phyloP scores from a whole-genome alignment of 2,113 vertebrate genomes.

The Ailuropoda melanoleuca region DNA sequence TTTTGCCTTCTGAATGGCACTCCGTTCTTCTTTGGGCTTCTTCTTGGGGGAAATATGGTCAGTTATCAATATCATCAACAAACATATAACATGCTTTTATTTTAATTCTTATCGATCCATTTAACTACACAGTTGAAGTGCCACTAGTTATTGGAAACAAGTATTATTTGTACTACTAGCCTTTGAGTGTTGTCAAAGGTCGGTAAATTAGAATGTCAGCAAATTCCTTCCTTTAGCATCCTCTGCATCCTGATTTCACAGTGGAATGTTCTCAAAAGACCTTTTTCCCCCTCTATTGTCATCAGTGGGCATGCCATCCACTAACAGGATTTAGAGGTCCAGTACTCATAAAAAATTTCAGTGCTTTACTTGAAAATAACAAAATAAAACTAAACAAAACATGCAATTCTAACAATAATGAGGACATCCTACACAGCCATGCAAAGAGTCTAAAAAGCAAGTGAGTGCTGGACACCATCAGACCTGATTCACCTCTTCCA shows the following conservation, averaged over 20 bases:
- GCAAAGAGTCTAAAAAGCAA: not conserved
- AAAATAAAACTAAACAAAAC: not conserved
- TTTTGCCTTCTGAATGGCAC: not conserved
- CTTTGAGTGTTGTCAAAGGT: not conserved
- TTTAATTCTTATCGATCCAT: not conserved
- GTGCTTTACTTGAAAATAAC: slow-evolving; percentile 14
- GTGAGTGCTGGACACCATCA: accelerated
- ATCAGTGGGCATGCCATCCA: not conserved
- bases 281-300: not conserved
- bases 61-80: not conserved
- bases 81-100: not conserved
- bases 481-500: not conserved
- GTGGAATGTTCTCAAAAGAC: not conserved
- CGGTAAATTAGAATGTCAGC: not conserved
- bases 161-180: not conserved
- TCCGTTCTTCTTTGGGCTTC: not conserved
- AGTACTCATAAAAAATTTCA: not conserved
- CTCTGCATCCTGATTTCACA: not conserved
- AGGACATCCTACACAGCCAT: not conserved
- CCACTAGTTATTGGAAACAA: not conserved
- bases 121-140: not conserved
- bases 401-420: not conserved
- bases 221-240: not conserved
- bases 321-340: not conserved
- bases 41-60: not conserved